Evolutionary conservation across 2,888 invertebrate species (phyloP), one percentile per base, ranked within the genome.

Genomic region (Drosophila ezoana): DNA sequence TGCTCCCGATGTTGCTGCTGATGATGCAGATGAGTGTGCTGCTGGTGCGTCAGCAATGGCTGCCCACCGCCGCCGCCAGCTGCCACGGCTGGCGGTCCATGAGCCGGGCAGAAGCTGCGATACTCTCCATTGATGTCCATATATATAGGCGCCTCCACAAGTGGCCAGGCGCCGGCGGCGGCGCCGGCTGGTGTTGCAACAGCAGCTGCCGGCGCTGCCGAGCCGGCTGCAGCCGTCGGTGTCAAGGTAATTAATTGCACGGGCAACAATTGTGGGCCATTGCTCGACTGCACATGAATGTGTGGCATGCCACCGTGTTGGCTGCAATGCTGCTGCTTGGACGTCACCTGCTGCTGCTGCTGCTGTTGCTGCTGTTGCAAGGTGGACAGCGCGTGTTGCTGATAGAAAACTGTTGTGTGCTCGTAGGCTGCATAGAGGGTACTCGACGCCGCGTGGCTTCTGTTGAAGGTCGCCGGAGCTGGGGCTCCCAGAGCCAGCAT

Each of bases 71-170:
- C 18, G 70, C 73, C 86, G 62, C 80, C 81, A 69, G 54, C 66
- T 16, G 79, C 79, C 56, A 57, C 70, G 44, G 81, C 71, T 43
- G 91, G 89, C 68, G 89, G 89, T 56, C 92, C 91, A 90, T 92
- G 92, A 66, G 92, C 91, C 64, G 92, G 91, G 83, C 93, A 92
- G 87, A 89, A 92, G 76, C 93, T 93, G 71, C 92, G 92, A 64
- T 93, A 93, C 79, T 94, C 94, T 79, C 94, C 94, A 72, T 94
- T 94, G 56, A 94, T 93, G 54, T 94, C 94, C 87, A 94, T 93
- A 90, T 94, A 94, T 89, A 94, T 94, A 66, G 94, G 94, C 40
- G 94, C 93, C 69, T 93, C 93, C 65, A 92, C 92, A 62, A 93
- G 87, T 70, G 93, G 92, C 90, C 92, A 93, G 72, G 90, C 62